Evolutionary conservation across 2,113 vertebrate species (phyloP).

Genomic region (Nyctibius bracteatus): DNA sequence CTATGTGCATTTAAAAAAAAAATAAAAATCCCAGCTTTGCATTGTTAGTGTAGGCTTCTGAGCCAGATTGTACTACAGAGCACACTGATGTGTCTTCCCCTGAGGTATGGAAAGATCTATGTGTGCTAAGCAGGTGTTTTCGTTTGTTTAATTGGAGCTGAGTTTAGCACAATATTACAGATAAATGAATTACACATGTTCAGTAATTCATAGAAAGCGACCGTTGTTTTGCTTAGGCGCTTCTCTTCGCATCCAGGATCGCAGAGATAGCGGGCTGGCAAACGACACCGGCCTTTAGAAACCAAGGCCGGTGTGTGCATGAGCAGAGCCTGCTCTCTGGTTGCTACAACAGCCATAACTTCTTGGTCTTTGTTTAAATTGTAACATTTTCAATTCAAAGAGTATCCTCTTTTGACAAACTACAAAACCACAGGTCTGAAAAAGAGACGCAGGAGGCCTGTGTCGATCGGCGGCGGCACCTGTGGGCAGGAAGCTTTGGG

Average conservation of each 20-base stretch:
- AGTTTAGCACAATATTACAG: constrained; percentile 74
- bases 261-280: constrained; percentile 74
- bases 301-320: constrained; percentile 59
- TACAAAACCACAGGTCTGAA: constrained; percentile 81
- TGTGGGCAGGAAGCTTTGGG: constrained; percentile 79
- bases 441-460: constrained; percentile 44
- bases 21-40: constrained; percentile 6
- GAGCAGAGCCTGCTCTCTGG: constrained; percentile 40
- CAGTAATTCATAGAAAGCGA: constrained; percentile 81
- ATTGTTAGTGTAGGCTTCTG: constrained; percentile 35
- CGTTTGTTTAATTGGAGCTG: constrained; percentile 77
- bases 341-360: constrained; percentile 67
- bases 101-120: constrained; percentile 71
- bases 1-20: background rate
- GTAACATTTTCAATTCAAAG: constrained; percentile 72
- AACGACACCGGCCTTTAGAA: constrained; percentile 44
- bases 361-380: constrained; percentile 59
- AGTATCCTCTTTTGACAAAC: constrained; percentile 89
- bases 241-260: constrained; percentile 66
- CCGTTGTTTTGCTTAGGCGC: constrained; percentile 69
- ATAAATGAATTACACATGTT: constrained; percentile 75
- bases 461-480: constrained; percentile 63
- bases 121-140: constrained; percentile 78
- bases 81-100: constrained; percentile 70
- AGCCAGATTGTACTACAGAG: constrained; percentile 49